Evolutionary conservation across 2,888 invertebrate genomes (phyloP), one percentile per base, ranked within the genome.

Genomic region (Apamea epomidion): DNA sequence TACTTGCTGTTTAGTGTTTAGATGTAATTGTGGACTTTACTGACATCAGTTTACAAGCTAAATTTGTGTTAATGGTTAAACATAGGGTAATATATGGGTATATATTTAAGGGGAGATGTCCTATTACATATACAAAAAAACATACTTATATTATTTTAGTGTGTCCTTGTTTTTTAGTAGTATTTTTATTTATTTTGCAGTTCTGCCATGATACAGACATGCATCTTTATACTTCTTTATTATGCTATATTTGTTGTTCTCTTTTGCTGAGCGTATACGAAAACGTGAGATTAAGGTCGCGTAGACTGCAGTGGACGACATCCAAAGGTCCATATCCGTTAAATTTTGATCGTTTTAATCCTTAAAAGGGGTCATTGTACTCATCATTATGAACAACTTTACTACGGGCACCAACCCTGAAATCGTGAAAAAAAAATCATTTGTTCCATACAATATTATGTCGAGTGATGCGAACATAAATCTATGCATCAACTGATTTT

Each of bases 261-360:
- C 16, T 58, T 45, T 74, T 60, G 76, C 75, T 76, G 76, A 21
- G 76, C 76, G 76, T 48, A 18, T 37, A n/a, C 4, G 21, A n/a
- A 32, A 32, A 32, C 32, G 32, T 32, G 32, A 12, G 18, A 37
- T n/a, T 37, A 37, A 10, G 37, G 37, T 37, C 4, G 0, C 12
- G n/a, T n/a, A 37, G 37, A n/a, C 18, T 72, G 18, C 37, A 60
- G 12, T 54, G 8, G 74, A n/a, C 7, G 58, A n/a, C 18, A 18
- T 54, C 32, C 54, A 37, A 32, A 10, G 51, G 18, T 54, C 32
- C 32, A 32, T 32, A 32, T 32, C 32, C 32, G 32, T 32, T 2
- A 32, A 32, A 32, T 32, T 1, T 32, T 32, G 32, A 2, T 32
- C 32, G 32, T 32, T 10, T 45, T 45, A 45, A 7, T 45, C 10